Evolutionary conservation across 2,113 vertebrate species (phyloP).

Genomic region (Sphyrna mokarran): DNA sequence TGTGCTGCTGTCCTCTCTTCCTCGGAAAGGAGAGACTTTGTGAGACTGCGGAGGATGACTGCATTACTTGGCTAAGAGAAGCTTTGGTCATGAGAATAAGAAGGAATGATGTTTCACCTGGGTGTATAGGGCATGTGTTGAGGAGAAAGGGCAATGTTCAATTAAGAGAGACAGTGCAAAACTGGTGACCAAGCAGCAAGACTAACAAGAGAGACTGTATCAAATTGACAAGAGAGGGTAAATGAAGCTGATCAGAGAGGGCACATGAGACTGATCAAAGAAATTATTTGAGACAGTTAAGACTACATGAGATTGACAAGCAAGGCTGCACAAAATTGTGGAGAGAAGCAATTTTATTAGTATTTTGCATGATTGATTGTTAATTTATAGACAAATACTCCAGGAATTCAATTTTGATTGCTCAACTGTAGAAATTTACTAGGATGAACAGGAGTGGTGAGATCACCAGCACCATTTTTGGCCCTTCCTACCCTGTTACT

Average conservation of each 20-base stretch:
- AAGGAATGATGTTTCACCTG: neutral
- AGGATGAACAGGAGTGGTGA: neutral
- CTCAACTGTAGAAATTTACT: neutral
- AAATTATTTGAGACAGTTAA: neutral
- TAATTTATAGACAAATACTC: neutral
- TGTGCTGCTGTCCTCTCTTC: neutral
- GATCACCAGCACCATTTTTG: neutral
- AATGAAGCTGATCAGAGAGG: neutral
- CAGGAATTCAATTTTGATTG: neutral
- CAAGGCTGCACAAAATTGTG: neutral
- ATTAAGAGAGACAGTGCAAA: neutral
- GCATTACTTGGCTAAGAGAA: neutral
- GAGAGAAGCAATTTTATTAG: neutral
- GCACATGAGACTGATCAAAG: neutral
- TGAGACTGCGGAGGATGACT: neutral
- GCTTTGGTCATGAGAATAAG: neutral
- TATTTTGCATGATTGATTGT: neutral
- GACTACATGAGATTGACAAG: neutral
- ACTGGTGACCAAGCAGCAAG: neutral
- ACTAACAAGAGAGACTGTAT: neutral
- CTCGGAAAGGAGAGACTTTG: neutral
- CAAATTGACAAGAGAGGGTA: neutral
- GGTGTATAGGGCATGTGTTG: neutral
- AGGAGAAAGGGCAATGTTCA: no score
- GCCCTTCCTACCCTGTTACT: no score